Percentiles rank a stretch among this genome's conserved stretches.
These are phyloP conservation scores for Melinopterus prodromus DNA, from an alignment of 2,888 invertebrate genomes.

Conservation along the genomic window DNA sequence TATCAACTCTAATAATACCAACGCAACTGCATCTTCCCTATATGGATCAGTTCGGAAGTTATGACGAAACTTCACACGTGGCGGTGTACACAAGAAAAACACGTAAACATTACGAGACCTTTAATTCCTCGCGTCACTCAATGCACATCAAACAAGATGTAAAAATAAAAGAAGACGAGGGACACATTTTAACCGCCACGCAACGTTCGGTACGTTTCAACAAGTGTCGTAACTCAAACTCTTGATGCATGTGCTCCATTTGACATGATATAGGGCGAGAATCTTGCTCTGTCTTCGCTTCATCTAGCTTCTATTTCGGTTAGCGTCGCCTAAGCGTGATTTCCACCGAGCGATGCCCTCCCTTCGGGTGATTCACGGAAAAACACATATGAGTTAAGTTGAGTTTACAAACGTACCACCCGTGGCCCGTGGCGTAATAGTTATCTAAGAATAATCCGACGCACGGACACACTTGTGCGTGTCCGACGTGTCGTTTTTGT, in stretches of 20 bases:
- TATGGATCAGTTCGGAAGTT: too few species aligned
- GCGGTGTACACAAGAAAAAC: neutral
- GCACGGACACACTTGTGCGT: slow-evolving; percentile 17
- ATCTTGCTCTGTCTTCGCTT: slow-evolving; percentile 13
- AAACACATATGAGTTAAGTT: slow-evolving; percentile 22
- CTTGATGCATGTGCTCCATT: slow-evolving; percentile 20
- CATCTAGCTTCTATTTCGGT: slow-evolving; percentile 33
- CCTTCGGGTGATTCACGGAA: slow-evolving; percentile 17
- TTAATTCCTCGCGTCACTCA: neutral
- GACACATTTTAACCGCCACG: slow-evolving; percentile 5
- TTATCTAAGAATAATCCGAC: slow-evolving; percentile 20
- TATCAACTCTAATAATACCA: too few species aligned
- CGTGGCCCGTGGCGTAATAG: slow-evolving; percentile 14
- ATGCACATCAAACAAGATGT: neutral
- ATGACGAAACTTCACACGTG: neutral
- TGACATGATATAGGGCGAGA: slow-evolving; percentile 23
- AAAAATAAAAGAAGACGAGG: slow-evolving; percentile 7
- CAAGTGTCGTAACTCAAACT: slow-evolving; percentile 26
- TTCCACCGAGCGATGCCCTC: slow-evolving; percentile 21
- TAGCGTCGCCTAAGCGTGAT: slow-evolving; percentile 33
- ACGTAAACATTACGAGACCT: neutral
- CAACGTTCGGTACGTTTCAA: neutral
- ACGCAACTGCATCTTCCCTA: too few species aligned
- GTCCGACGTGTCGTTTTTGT: neutral
- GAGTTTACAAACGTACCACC: neutral